Conservation (phyloP, 2,113 vertebrate species). For the Tringa solitaria region DNA sequence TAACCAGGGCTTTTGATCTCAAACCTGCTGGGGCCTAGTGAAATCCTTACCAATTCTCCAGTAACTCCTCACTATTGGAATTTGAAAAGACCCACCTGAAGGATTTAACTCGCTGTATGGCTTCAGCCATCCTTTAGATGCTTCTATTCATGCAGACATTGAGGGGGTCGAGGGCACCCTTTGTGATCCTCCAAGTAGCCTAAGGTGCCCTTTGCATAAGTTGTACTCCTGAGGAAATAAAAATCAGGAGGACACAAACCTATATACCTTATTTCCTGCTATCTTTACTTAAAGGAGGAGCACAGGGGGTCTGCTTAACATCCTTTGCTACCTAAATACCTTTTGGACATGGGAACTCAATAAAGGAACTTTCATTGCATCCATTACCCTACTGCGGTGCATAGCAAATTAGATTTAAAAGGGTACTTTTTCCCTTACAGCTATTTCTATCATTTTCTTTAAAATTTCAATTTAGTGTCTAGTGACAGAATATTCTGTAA, state of each 20-base stretch:
- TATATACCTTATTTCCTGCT: conserved; percentile 82
- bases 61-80: conserved; percentile 81
- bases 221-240: conserved; percentile 80
- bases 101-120: conserved; percentile 78
- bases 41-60: conserved; percentile 84
- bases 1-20: conserved; percentile 84
- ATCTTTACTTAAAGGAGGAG: conserved; percentile 78
- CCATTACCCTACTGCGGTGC: conserved; percentile 92
- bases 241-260: conserved; percentile 78
- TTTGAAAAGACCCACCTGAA: conserved; percentile 88
- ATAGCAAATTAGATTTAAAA: conserved; percentile 99
- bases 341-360: conserved; percentile 90
- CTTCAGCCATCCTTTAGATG: conserved; percentile 75
- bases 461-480: conserved; percentile 96
- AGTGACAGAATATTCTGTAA: conserved; percentile 86
- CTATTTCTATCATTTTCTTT: conserved; percentile 89
- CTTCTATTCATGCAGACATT: conserved; percentile 72
- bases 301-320: conserved; percentile 80
- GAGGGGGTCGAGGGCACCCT: conserved; percentile 70
- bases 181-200: conserved; percentile 80
- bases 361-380: conserved; percentile 85
- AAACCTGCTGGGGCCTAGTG: conserved; percentile 80
- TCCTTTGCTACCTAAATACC: conserved; percentile 87
- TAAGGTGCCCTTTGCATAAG: conserved; percentile 82
- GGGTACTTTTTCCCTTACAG: conserved; percentile 87